Evolutionary conservation across 2,797 vertebrate genomes (phyloP).

Genomic region (Hapalemur alaotrensis): DNA sequence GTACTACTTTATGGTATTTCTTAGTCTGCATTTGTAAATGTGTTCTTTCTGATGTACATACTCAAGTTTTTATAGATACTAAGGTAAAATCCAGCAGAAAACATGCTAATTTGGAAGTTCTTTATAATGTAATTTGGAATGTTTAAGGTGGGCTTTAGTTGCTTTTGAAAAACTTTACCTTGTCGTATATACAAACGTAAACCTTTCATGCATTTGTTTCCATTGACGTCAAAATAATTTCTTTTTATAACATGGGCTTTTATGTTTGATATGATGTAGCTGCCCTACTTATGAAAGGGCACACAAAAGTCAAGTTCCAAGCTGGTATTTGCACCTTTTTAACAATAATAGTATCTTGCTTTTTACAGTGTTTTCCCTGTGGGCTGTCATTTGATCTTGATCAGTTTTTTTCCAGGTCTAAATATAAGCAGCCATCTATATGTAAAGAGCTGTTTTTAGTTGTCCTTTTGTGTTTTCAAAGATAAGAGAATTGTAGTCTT

Average conservation of each 20-base stretch:
- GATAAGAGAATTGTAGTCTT: not conserved
- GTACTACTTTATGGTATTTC: not conserved
- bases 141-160: not conserved
- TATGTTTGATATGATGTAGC: not conserved
- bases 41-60: not conserved
- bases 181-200: not conserved
- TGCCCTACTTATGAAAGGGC: not conserved
- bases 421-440: not conserved
- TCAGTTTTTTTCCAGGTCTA: not conserved
- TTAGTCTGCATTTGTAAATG: not conserved
- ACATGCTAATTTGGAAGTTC: not conserved
- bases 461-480: not conserved
- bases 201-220: not conserved
- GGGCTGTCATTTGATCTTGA: not conserved
- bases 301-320: not conserved
- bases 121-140: not conserved
- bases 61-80: not conserved
- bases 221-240: conserved; percentile 37
- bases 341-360: not conserved
- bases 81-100: not conserved
- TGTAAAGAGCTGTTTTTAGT: not conserved
- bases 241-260: not conserved
- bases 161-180: not conserved
- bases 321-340: not conserved
- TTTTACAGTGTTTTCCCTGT: not conserved